These are phyloP conservation scores for Cryptomyrus ogoouensis DNA, from an alignment of 2,113 vertebrate genomes.

Conservation along the genomic window DNA sequence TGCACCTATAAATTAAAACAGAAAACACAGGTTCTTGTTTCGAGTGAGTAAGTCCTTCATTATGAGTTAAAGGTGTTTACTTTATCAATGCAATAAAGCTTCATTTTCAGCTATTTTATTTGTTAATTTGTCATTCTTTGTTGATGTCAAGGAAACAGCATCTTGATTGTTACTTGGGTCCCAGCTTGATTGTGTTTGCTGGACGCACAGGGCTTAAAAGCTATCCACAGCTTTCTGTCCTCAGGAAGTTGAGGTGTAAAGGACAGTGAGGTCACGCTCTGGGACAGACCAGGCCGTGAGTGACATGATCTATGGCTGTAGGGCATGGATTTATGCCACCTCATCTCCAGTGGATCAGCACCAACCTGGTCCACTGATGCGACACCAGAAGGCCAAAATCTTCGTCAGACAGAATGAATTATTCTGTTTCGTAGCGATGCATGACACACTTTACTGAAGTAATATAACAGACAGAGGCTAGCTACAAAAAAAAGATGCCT, in stretches of 20 bases:
- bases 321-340: background rate
- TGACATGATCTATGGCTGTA: background rate
- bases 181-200: background rate
- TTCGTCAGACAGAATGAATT: background rate
- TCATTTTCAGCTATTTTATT: background rate
- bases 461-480: background rate
- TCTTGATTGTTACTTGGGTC: background rate
- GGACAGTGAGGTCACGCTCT: background rate
- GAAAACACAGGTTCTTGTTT: background rate
- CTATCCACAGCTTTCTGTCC: background rate
- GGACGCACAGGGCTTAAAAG: background rate
- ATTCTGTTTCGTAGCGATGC: background rate
- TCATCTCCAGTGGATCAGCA: background rate
- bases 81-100: background rate
- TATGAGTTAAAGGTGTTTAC: background rate
- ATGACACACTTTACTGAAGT: slow-evolving; percentile 1
- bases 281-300: background rate
- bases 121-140: background rate
- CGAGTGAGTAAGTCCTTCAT: background rate
- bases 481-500: background rate
- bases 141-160: background rate
- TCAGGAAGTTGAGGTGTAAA: background rate
- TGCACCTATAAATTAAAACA: background rate
- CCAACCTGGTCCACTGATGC: background rate
- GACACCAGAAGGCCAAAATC: background rate